Evolutionary conservation across 1,140 invertebrate species (phyloP).

Genomic region (Hycleus phaleratus): DNA sequence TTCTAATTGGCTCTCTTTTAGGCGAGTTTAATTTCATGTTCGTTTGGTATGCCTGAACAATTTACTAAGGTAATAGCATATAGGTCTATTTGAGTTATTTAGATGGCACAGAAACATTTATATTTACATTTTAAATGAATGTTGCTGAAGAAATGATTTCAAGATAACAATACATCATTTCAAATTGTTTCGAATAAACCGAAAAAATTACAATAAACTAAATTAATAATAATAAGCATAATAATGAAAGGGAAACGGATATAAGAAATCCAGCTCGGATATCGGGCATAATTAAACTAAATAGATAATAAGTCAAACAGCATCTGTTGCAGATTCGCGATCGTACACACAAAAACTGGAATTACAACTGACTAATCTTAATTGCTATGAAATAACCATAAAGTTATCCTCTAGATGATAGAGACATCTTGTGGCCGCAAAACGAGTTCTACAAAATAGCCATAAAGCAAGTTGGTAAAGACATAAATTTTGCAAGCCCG

Average conservation of each 20-base stretch:
- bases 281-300: neutral
- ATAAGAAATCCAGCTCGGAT: too few relatives aligned
- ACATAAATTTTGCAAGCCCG: constrained; percentile 33
- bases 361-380: constrained; percentile 38
- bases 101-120: too few relatives aligned
- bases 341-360: constrained; percentile 32
- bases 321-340: constrained; percentile 32
- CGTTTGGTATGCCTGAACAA: constrained; percentile 29
- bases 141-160: too few relatives aligned
- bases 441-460: constrained; percentile 35
- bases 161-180: too few relatives aligned
- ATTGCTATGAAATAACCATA: constrained; percentile 38
- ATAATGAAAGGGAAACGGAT: too few relatives aligned
- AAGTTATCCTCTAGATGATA: constrained; percentile 37
- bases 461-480: constrained; percentile 37
- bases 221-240: too few relatives aligned
- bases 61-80: constrained; percentile 27
- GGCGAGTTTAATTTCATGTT: constrained; percentile 36
- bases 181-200: too few relatives aligned
- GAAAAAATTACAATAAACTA: too few relatives aligned
- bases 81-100: constrained; percentile 2
- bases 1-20: constrained; percentile 39
- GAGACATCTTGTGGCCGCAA: constrained; percentile 38
- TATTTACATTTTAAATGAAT: too few relatives aligned
- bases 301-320: constrained; percentile 32